Evolutionary conservation across 2,113 vertebrate species (phyloP), one percentile per base, ranked within the genome.

Genomic region (Myrmophylax atrothorax): DNA sequence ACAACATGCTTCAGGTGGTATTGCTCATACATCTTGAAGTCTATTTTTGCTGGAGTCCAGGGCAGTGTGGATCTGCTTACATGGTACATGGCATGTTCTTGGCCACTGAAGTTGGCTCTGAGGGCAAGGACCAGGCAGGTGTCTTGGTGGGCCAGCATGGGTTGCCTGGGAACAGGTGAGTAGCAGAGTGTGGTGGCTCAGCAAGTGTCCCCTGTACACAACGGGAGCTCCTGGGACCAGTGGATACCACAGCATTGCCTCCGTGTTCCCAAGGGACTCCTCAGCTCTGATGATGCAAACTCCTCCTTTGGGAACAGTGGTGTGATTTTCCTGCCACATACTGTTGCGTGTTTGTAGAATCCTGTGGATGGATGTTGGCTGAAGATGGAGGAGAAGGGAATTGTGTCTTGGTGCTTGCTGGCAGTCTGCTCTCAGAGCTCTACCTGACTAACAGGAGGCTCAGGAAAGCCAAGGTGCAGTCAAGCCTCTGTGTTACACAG

Each of bases 141-240:
- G 1, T 49, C 74, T 46, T 35, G 44, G 16, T 1, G 5, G 58
- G 12, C 22, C 28, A 31, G 25, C 38, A 7, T 42, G 13, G 19
- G 29, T 62, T 6, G 5, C 26, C 14, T 77, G 81, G 40, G 82
- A 44, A 19, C 44, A 18, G n/a, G 52, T 23, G 42, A 50, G 10
- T 23, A 42, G 40, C 66, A 18, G 23, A 1, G 0, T 62, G 50
- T 4, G 4, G 26, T 50, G n/a, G 35, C 58, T 80, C 44, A 26
- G 56, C 0, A 0, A 29, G 31, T 31, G 20, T 47, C 25, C 59
- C 20, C 18, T 1, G 12, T 19, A n/a, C 28, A 49, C 49, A 24
- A 0, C 0, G 0, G 7, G 19, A 11, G 2, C n/a, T 79, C 60
- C 42, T 67, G 79, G 29, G 23, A 26, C 29, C 0, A 0, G 25